Base-by-base conservation (phyloP, 2,113 vertebrate species). In the Agelaius phoeniceus region DNA sequence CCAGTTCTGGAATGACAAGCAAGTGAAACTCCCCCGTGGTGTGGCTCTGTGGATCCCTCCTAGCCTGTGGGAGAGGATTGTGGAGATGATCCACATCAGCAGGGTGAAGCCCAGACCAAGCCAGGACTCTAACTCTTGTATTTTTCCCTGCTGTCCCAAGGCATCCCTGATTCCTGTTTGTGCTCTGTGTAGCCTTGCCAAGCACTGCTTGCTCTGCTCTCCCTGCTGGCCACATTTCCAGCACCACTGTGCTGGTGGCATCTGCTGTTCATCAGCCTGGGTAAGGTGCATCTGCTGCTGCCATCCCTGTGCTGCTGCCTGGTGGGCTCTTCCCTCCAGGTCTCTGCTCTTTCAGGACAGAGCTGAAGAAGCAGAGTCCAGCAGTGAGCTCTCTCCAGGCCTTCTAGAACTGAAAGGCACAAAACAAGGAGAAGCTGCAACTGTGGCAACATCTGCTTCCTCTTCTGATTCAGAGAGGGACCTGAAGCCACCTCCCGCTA, bases 1-100 rank as follows among this genome's bases (percentile, higher is more conserved):
- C 85, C 91, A 97, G 63, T 99, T 99, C 95, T 99, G 99, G 99
- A 98, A 99, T 44, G 97, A 98, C 63, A 97, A 94, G 72, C 97
- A 95, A 73, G 94, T 88, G 33, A 95, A 97, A 37, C 94, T 99
- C 39, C 98, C 98, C 1, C 15, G 33, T 48, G 96, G 91, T 19
- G 94, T 98, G 67, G 98, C 98, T 52, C 73, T 97, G 75, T 97
- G 98, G 97, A 98, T 99, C 92, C 89, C 98, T 19, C 84, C 97
- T 7, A 54, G 95, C 33, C 84, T 97, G 11, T 97, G 99, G 84
- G 97, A 98, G 66, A 97, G 90, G 84, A 97, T 98, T 15, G 93
- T 98, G 74, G 97, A 97, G 58, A 97, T 97, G 94, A 98, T 99
- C 33, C 92, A 87, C 11, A 55, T 92, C 63, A 95, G 80, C 80